Base-by-base conservation (phyloP, 2,888 invertebrate species). In the Pomacea canaliculata region DNA sequence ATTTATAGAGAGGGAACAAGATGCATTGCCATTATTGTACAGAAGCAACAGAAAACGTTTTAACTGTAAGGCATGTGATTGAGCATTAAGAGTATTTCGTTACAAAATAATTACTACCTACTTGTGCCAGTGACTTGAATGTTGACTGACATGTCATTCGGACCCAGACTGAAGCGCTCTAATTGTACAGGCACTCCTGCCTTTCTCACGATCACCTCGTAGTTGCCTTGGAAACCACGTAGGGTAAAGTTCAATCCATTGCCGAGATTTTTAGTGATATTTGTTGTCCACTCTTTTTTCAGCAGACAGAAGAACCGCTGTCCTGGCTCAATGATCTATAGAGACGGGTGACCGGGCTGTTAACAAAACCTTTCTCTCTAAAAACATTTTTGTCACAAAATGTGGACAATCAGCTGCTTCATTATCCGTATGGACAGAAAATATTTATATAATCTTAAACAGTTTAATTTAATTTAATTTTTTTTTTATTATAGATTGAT, bases 271-370 rank as follows among this genome's bases (percentile, higher is more conserved):
- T 56, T 66, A 5, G 71, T 77, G 18, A 76, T 73, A 23, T 81
- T 71, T 7, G 83, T 83, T 68, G 77, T 80, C 83, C 83, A 83
- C 66, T 81, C 80, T 62, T 81, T 67, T 23, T 81, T 74, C 19
- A 78, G 71, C 63, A 83, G 75, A 59, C 77, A 69, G 13, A 77
- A 46, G 68, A 71, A 83, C 18, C 81, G 60, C 37, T 77, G 67
- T 12, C 83, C 83, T 9, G 82, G 74, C 13, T 73, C 81, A 59
- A 78, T 76, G 7, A 80, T 70, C 83, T 84, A 69, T 3, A 68
- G 37, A 63, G 63, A 63, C 19, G 63, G 10, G 27, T 56, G 10
- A 56, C 51, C 4, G 12, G 12, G 51, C 1, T 56, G 16, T 56
- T 56, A 16, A 56, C 37, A 37, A 37, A 37, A 37, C 37, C 37